Evolutionary conservation across 2,888 invertebrate genomes (phyloP).

Genomic region (Drosophila sordidapex): DNA sequence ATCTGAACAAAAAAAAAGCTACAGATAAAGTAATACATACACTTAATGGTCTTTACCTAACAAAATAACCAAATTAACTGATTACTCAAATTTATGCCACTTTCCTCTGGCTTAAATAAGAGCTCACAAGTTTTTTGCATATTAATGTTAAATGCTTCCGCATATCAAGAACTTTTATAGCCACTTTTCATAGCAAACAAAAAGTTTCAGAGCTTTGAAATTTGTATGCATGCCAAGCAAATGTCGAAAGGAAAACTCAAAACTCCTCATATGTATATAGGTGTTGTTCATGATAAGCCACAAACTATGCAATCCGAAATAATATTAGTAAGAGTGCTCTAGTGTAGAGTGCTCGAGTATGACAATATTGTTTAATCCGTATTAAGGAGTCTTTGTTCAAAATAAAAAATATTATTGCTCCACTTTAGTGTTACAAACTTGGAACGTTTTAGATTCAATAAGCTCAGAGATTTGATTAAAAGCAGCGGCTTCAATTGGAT

Average conservation of each 20-base stretch:
- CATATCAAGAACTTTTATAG: slow-evolving; percentile 28
- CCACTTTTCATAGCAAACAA: neutral
- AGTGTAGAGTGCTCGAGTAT: neutral
- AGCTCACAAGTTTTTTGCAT: slow-evolving; percentile 11
- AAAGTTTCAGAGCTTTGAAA: slow-evolving; percentile 11
- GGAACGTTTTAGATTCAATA: neutral
- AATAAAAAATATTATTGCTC: too few relatives aligned
- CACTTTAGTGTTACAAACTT: too few relatives aligned
- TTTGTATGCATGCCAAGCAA: slow-evolving; percentile 9
- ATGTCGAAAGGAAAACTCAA: slow-evolving; percentile 3
- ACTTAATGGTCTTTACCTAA: neutral
- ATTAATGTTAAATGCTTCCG: slow-evolving; percentile 20
- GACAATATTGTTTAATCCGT: neutral
- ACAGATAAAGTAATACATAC: neutral
- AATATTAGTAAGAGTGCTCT: neutral
- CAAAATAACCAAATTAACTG: neutral
- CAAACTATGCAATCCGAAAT: slow-evolving; percentile 17
- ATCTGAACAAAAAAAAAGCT: neutral
- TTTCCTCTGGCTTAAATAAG: neutral
- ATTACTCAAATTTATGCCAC: neutral
- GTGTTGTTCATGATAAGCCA: slow-evolving; percentile 23
- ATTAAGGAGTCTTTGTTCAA: neutral
- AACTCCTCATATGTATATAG: neutral
- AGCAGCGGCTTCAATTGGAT: neutral
- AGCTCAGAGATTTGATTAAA: neutral